Conservation (phyloP, 2,797 vertebrate species). For the Xiphorhynchus erythropygius region DNA sequence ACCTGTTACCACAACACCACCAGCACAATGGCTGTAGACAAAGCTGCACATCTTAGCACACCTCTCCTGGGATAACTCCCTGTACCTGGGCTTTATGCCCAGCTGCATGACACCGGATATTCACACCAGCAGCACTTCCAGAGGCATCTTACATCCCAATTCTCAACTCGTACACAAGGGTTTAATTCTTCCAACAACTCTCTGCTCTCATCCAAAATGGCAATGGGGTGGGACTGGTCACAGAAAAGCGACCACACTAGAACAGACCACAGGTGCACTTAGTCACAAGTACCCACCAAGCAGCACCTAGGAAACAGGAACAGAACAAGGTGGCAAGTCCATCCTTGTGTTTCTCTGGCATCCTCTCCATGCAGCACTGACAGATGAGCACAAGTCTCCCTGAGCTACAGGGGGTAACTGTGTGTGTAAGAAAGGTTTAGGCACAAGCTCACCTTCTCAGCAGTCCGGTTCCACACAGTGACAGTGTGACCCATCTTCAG, state of each 20-base stretch:
- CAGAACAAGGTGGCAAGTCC: neutral
- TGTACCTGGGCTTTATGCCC: neutral
- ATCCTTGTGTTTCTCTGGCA: neutral
- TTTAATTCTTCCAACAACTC: neutral
- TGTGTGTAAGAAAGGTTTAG: neutral
- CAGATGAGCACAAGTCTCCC: neutral
- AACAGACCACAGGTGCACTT: neutral
- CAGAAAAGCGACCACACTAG: neutral
- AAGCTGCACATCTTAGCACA: neutral
- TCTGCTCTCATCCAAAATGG: neutral
- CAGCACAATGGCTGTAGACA: neutral
- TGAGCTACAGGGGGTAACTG: neutral
- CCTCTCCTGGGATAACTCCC: neutral
- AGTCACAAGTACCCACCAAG: neutral
- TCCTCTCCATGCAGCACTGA: neutral
- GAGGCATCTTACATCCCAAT: neutral
- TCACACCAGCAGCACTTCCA: neutral
- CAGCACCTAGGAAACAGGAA: neutral
- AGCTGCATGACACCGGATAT: neutral
- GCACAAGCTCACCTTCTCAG: conserved; percentile 86
- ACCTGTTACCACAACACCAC: neutral
- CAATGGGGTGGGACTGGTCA: neutral
- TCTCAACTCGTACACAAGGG: neutral
- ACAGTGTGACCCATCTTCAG: conserved; percentile 98
- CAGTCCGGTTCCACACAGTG: conserved; percentile 99